phyloP scores from a whole-genome alignment of 92 coral and sea anemone genomes.

The Porites divaricata region DNA sequence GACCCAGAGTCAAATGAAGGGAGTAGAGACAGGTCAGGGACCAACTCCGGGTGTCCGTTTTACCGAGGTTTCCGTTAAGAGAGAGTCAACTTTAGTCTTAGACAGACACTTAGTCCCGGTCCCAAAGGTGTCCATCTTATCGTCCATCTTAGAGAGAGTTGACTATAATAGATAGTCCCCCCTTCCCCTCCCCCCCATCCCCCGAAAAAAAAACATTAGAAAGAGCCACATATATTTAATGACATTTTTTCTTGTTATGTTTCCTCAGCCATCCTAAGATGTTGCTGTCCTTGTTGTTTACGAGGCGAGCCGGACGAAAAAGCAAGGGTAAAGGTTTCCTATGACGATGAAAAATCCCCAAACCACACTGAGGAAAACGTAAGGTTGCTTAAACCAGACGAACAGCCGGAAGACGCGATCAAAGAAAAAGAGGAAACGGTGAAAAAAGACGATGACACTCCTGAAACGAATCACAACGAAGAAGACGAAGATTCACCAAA shows the following conservation, averaged over 20 bases:
- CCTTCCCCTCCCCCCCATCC: no score
- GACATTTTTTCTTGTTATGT: background rate
- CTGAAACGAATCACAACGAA: constrained; percentile 9
- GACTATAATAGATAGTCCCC: no score
- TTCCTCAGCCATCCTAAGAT: constrained; percentile 17
- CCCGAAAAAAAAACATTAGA: no score
- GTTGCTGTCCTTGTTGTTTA: constrained; percentile 45
- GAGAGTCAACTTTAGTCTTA: no score
- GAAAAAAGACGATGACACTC: background rate
- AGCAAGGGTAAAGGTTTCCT: constrained; percentile 26
- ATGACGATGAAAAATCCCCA: background rate
- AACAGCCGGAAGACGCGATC: background rate
- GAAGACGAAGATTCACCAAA: constrained; percentile 21
- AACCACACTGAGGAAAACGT: constrained; percentile 13
- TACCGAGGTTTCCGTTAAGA: no score
- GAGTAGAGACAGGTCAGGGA: no score
- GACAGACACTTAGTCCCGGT: no score
- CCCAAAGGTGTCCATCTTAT: no score
- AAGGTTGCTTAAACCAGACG: constrained; percentile 26
- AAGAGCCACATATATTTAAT: background rate
- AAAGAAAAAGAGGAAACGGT: constrained; percentile 12
- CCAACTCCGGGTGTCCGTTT: no score
- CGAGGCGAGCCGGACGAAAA: constrained; percentile 42
- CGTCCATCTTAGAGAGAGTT: no score
- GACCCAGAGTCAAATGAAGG: no score